A percentile compares a stretch with the other conserved stretches of the same genome.
Conservation (phyloP, 2,888 invertebrate genomes). For the Osmoderma eremita region DNA sequence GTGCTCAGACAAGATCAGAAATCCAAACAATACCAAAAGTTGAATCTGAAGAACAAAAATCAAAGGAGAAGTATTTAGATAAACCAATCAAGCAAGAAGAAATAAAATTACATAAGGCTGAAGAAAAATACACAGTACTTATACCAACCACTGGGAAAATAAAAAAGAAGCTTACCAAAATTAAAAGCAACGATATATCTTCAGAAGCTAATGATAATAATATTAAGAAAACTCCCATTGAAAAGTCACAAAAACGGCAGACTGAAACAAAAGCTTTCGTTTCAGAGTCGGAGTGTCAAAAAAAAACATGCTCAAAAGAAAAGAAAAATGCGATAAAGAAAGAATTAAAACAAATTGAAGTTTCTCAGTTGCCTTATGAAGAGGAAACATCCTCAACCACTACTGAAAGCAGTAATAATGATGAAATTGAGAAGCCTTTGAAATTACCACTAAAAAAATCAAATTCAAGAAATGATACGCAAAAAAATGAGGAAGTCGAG, state of each 20-base stretch:
- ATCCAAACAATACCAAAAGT: conserved; percentile 53
- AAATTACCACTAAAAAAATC: conserved; percentile 43
- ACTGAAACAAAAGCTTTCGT: conserved; percentile 43
- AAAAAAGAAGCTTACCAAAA: conserved; percentile 58
- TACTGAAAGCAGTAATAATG: conserved; percentile 74
- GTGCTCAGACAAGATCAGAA: conserved; percentile 63
- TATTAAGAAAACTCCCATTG: conserved; percentile 42
- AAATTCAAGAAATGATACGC: conserved; percentile 40
- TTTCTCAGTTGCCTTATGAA: conserved; percentile 60
- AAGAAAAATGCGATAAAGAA: conserved; percentile 43
- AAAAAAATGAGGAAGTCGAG: conserved; percentile 25
- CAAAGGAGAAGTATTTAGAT: conserved; percentile 50
- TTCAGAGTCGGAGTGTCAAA: conserved; percentile 42
- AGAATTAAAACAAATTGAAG: conserved; percentile 43
- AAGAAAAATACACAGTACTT: conserved; percentile 56
- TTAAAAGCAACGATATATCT: conserved; percentile 52
- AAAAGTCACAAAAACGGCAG: conserved; percentile 31
- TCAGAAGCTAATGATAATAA: conserved; percentile 43
- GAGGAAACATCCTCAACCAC: conserved; percentile 78
- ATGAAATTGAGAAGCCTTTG: conserved; percentile 60
- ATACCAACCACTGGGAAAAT: conserved; percentile 59
- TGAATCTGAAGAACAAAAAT: conserved; percentile 53
- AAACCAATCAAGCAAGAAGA: conserved; percentile 56
- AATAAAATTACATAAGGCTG: conserved; percentile 56
- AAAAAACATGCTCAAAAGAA: conserved; percentile 33